Conservation (phyloP, 2,797 vertebrate genomes). For the Liasis olivaceus region DNA sequence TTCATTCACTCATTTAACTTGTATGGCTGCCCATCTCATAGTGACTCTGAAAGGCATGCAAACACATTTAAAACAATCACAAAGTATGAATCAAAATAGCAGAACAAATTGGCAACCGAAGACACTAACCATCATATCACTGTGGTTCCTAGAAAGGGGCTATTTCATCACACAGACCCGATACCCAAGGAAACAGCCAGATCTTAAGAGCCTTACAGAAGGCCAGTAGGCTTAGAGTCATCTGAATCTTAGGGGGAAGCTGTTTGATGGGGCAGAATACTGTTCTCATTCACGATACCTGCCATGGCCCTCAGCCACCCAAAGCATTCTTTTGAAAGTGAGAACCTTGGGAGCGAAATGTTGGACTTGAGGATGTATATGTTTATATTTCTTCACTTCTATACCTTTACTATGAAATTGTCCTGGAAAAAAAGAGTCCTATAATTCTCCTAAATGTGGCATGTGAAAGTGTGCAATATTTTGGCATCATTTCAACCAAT, state of each 20-base stretch:
- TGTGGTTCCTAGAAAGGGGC: background rate
- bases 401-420: background rate
- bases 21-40: background rate
- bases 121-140: background rate
- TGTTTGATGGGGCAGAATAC: background rate
- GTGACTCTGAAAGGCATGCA: background rate
- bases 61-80: background rate
- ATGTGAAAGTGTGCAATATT: background rate
- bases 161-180: background rate
- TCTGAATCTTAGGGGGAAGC: background rate
- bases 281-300: background rate
- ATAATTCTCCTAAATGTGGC: background rate
- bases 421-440: background rate
- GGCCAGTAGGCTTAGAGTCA: background rate
- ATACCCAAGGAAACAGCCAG: background rate
- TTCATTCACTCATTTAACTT: background rate
- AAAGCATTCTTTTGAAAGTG: background rate
- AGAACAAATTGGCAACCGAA: background rate
- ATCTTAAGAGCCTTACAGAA: background rate
- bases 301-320: background rate
- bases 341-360: background rate
- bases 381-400: background rate
- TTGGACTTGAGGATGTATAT: background rate
- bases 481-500: background rate
- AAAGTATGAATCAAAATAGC: background rate